These are phyloP conservation scores for Trichomycterus rosablanca DNA, from an alignment of 2,113 vertebrate genomes.

Conservation along the genomic window DNA sequence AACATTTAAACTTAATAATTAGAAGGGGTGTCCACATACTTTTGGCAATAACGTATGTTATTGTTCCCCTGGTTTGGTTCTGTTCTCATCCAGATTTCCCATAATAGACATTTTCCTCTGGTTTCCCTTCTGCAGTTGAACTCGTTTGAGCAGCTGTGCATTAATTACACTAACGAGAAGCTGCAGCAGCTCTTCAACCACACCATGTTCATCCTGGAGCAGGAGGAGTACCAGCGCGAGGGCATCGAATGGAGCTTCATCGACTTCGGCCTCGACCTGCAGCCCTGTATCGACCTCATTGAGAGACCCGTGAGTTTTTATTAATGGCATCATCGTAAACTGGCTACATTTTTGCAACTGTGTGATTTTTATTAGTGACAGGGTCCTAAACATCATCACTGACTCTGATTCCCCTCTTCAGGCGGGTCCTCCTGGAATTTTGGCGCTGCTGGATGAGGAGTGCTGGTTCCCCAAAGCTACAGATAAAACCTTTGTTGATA, in stretches of 20 bases:
- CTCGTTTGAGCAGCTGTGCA: conserved; percentile 97
- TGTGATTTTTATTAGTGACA: neutral
- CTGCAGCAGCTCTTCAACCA: conserved; percentile 98
- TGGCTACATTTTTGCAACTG: neutral
- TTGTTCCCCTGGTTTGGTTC: too few relatives aligned
- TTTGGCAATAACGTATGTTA: too few relatives aligned
- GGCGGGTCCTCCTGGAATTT: conserved; percentile 90
- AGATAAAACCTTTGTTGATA: conserved; percentile 95
- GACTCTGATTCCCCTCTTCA: conserved; percentile 45
- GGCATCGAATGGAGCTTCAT: conserved; percentile 99
- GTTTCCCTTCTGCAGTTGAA: conserved; percentile 74
- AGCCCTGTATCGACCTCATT: conserved; percentile 82
- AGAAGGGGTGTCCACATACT: too few relatives aligned
- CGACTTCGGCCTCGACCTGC: conserved; percentile 93
- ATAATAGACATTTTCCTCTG: neutral
- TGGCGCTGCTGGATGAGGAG: conserved; percentile 93
- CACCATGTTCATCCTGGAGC: conserved; percentile 98
- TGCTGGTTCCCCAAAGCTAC: conserved; percentile 99
- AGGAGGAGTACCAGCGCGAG: conserved; percentile 96
- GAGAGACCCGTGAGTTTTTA: conserved; percentile 29
- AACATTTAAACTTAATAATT: too few relatives aligned
- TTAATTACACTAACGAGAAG: conserved; percentile 98
- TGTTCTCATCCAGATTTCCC: too few relatives aligned
- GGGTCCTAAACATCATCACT: too few relatives aligned
- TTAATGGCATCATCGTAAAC: neutral